Percentiles rank a stretch among this genome's conserved stretches.
Evolutionary conservation across 2,888 invertebrate species (phyloP).

Genomic region (Tetragonula carbonaria): DNA sequence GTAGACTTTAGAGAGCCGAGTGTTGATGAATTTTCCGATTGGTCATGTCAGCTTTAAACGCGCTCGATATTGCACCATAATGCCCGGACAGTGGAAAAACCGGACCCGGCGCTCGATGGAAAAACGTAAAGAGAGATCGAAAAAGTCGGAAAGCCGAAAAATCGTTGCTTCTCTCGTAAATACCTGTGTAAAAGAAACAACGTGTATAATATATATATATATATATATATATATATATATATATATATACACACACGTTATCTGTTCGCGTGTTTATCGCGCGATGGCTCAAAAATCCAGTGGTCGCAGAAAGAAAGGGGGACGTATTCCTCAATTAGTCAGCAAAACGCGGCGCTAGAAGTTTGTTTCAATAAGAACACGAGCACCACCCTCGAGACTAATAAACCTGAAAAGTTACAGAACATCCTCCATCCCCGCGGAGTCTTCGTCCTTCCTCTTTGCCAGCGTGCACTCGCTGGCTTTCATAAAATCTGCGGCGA

Average conservation of each 20-base stretch:
- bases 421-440: constrained; percentile 48
- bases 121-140: constrained; percentile 14
- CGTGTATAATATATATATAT: too few species aligned
- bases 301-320: constrained; percentile 4
- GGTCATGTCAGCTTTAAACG: constrained; percentile 52
- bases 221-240: too few species aligned
- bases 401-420: constrained; percentile 63
- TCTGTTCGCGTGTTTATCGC: background rate
- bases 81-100: constrained; percentile 38
- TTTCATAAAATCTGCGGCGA: constrained; percentile 65
- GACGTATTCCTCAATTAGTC: constrained; percentile 56
- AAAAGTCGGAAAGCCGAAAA: background rate
- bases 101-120: constrained; percentile 10
- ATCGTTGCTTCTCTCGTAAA: background rate
- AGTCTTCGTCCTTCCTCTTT: constrained; percentile 27
- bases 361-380: constrained; percentile 60
- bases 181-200: too few species aligned
- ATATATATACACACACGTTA: too few species aligned
- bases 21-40: constrained; percentile 17
- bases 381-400: constrained; percentile 53
- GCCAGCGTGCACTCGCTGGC: constrained; percentile 15
- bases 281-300: background rate
- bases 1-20: background rate
- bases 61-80: constrained; percentile 55
- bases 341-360: constrained; percentile 20